Conservation (phyloP, 2,113 vertebrate genomes). For the Mustela lutreola region DNA sequence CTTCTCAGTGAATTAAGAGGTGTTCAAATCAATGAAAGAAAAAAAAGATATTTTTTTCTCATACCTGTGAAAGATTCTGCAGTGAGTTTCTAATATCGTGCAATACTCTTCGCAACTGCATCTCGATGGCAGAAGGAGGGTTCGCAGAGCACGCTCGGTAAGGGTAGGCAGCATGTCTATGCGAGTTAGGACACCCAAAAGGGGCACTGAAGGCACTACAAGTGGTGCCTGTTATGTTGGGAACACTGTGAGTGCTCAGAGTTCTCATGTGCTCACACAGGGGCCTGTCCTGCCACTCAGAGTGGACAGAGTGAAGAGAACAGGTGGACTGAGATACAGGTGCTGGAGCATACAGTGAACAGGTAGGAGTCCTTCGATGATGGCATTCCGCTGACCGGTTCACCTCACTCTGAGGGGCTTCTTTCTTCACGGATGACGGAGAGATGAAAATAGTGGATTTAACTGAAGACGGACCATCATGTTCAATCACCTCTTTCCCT, state of each 20-base stretch:
- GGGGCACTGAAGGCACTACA: slow-evolving; percentile 78
- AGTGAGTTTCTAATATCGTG: slow-evolving; percentile 96
- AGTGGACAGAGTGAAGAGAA: slow-evolving; percentile 91
- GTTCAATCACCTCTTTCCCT: slow-evolving; percentile 41
- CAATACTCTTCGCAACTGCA: slow-evolving; percentile 96
- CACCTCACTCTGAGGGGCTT: slow-evolving; percentile 43
- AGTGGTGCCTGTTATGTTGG: slow-evolving; percentile 87
- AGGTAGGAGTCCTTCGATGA: slow-evolving; percentile 80
- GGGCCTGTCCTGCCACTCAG: slow-evolving; percentile 89
- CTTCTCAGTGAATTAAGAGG: background rate
- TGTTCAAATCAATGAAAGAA: background rate
- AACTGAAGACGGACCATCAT: slow-evolving; percentile 75
- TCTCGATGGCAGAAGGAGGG: slow-evolving; percentile 92
- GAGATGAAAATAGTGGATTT: slow-evolving; percentile 90
- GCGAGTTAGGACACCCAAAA: slow-evolving; percentile 84
- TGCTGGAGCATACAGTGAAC: slow-evolving; percentile 70
- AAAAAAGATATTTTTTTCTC: background rate
- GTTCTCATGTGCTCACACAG: slow-evolving; percentile 86
- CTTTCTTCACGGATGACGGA: slow-evolving; percentile 80
- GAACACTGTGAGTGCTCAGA: slow-evolving; percentile 94
- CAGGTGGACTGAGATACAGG: slow-evolving; percentile 88
- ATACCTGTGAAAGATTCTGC: slow-evolving; percentile 95
- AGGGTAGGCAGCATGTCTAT: slow-evolving; percentile 80
- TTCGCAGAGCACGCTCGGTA: slow-evolving; percentile 79
- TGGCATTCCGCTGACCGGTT: slow-evolving; percentile 75